phyloP scores from a whole-genome alignment of 2,113 vertebrate species.

The Lucifuga dentata region DNA sequence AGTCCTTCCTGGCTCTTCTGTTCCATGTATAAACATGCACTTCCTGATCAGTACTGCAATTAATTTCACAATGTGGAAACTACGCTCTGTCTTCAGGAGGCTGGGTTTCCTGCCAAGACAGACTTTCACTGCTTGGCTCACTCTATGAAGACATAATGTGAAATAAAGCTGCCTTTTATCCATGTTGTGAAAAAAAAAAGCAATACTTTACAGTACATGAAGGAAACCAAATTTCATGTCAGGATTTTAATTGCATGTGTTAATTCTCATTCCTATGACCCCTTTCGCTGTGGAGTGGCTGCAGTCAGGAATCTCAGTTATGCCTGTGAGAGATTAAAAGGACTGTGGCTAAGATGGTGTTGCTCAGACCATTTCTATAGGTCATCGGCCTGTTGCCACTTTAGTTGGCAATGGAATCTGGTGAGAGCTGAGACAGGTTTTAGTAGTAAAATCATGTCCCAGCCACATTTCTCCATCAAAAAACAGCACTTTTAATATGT shows the following conservation, averaged over 20 bases:
- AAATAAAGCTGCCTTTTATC: background rate
- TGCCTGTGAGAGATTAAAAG: constrained; percentile 7
- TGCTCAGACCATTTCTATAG: constrained; percentile 3
- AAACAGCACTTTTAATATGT: background rate
- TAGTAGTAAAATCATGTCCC: background rate
- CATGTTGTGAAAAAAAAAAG: background rate
- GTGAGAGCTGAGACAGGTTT: constrained; percentile 2
- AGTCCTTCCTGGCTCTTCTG: too few species aligned
- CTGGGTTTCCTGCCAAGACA: background rate
- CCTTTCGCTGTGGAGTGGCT: background rate
- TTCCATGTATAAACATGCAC: too few species aligned
- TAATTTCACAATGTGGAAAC: background rate
- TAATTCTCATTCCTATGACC: constrained; percentile 6
- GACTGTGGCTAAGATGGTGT: constrained; percentile 4
- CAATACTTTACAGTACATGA: background rate
- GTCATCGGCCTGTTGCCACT: background rate
- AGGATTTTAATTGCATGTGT: background rate
- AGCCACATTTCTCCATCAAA: background rate
- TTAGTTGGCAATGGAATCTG: background rate
- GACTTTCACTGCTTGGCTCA: background rate
- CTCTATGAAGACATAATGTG: background rate
- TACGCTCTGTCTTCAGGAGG: background rate
- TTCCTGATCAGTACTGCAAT: background rate
- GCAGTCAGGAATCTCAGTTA: constrained; percentile 65
- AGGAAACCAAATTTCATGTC: background rate